Evolutionary conservation across 1,140 invertebrate species (phyloP).

Genomic region (Cyclargus thomasi): DNA sequence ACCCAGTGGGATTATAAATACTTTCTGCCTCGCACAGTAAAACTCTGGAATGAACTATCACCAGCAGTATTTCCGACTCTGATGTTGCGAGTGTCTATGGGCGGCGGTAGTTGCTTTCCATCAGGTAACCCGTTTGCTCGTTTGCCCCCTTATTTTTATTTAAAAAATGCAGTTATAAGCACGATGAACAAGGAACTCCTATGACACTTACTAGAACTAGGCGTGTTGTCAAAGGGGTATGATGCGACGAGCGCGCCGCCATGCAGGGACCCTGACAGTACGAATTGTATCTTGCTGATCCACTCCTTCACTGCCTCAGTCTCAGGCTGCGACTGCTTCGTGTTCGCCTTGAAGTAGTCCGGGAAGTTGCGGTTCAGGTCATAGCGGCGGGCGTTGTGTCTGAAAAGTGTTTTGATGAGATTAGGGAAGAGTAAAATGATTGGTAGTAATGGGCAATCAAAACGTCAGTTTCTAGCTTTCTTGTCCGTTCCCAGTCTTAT

Average conservation of each 20-base stretch:
- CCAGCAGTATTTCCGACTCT: too few species aligned
- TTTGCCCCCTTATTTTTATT: too few species aligned
- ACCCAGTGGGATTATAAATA: too few species aligned
- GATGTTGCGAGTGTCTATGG: too few species aligned
- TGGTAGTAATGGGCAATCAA: too few species aligned
- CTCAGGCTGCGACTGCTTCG: conserved; percentile 91
- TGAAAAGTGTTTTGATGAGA: conserved; percentile 46
- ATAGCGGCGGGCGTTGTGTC: conserved; percentile 90
- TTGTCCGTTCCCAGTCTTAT: too few species aligned
- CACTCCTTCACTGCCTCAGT: conserved; percentile 96
- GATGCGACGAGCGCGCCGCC: conserved; percentile 94
- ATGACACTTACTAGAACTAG: conserved; percentile 87
- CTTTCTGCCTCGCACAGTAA: too few species aligned
- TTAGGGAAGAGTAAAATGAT: not conserved
- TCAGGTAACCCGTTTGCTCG: too few species aligned
- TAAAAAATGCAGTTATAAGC: too few species aligned
- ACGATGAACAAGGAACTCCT: not conserved
- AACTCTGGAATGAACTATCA: too few species aligned
- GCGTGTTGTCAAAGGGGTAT: conserved; percentile 95
- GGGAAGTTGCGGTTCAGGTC: conserved; percentile 95
- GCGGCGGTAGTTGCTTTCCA: too few species aligned
- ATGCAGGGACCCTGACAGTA: conserved; percentile 92
- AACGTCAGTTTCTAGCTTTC: too few species aligned
- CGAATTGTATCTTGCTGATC: conserved; percentile 94
- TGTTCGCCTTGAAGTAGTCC: conserved; percentile 93